Base-by-base conservation (phyloP, 2,113 vertebrate genomes). In the Rhombomys opimus region DNA sequence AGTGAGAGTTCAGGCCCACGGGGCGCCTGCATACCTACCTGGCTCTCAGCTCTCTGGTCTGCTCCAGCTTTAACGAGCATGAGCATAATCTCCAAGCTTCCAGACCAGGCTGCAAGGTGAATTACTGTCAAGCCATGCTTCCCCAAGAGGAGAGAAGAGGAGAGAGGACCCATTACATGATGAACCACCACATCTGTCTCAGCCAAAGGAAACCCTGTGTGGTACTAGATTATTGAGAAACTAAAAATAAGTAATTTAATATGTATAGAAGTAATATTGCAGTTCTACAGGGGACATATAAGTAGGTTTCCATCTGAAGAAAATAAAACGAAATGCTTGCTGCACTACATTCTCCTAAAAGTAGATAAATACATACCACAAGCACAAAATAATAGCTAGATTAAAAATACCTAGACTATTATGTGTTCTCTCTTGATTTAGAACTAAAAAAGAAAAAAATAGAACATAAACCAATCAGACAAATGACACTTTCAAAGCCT, bases 51-150 rank as follows among this genome's bases (percentile, higher is more conserved):
- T 97, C 99, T 99, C 97, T 99, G 99, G 94, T 99, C 99, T 52
- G 99, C 99, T 2, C 99, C 99, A 91, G 98, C 98, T 97, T 99
- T 99, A 90, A 99, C 99, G 59, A 99, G 98, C 97, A 99, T 98
- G 95, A 98, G 98, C 98, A 99, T 97, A 95, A 99, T 98, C 78
- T 99, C 98, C 59, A 99, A 98, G 98, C 99, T 99, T 96, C 99
- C 99, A 98, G 99, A 99, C 99, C 99, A 99, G 95, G 99, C 99
- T 73, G 99, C 99, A 35, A 99, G 98, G 98, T 99, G 99, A 98
- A 99, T 98, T 78, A 99, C 98, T 46, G 99, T 98, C 93, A 99
- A 98, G 9, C 99, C 99, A 0, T 99, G 98, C 99, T 99, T 98
- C 86, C 97, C 97, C 87, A 52, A 91, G 35, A 73, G 91, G 91